Evolutionary conservation across 1,140 invertebrate species (phyloP).

Genomic region (Cotesia vestalis): DNA sequence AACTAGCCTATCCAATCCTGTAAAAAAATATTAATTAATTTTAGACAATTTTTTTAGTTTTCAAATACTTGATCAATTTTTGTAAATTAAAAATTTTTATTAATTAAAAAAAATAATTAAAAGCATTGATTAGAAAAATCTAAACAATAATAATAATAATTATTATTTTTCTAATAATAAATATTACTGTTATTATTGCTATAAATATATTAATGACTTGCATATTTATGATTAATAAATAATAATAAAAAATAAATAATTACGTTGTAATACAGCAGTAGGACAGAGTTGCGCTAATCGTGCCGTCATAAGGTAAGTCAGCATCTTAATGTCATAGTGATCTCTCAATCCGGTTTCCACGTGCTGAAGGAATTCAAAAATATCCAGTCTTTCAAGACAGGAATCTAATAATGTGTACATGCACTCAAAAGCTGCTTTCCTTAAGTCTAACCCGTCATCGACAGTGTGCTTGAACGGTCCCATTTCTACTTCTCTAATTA

Average conservation of each 20-base stretch:
- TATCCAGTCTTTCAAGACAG: constrained; percentile 93
- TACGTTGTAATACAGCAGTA: constrained; percentile 90
- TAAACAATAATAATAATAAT: no score
- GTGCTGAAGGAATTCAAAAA: constrained; percentile 96
- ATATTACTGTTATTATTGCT: constrained; percentile 23
- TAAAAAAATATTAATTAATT: constrained; percentile 22
- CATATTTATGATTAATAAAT: constrained; percentile 22
- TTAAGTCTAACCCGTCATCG: constrained; percentile 96
- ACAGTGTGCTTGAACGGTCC: constrained; percentile 99
- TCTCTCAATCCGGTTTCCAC: constrained; percentile 93
- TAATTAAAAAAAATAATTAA: no score
- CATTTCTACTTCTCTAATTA: constrained; percentile 99
- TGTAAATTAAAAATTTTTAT: no score
- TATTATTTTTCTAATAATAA: no score
- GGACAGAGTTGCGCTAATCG: constrained; percentile 91
- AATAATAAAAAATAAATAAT: constrained; percentile 23
- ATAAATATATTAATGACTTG: neutral
- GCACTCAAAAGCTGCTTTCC: constrained; percentile 99
- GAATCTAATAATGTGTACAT: constrained; percentile 98
- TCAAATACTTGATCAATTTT: no score
- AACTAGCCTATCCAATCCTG: constrained; percentile 91
- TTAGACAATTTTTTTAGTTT: neutral
- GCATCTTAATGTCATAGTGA: constrained; percentile 99
- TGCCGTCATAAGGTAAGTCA: constrained; percentile 97
- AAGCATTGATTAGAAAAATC: no score